phyloP scores from a whole-genome alignment of 1,140 invertebrate genomes.

The Zaprionus camerounensis region DNA sequence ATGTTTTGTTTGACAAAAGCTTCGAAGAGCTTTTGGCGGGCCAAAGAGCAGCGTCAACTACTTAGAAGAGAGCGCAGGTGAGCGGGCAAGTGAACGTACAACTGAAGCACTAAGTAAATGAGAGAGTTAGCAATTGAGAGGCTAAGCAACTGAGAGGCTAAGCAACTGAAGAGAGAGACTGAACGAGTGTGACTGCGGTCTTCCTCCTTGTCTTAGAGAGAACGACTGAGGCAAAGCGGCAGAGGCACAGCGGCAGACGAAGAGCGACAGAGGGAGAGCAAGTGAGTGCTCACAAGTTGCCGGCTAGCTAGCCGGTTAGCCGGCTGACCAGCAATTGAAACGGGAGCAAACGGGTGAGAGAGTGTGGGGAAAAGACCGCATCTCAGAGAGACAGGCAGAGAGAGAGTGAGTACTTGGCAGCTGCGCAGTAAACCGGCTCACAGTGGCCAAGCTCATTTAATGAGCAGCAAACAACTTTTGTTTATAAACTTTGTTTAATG shows the following conservation, averaged over 20 bases:
- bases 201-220: too few species aligned
- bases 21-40: conserved; percentile 22
- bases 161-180: too few species aligned
- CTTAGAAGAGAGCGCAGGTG: conserved; percentile 28
- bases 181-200: too few species aligned
- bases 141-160: too few species aligned
- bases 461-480: not conserved
- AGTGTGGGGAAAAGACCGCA: not conserved
- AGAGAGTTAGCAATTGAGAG: not conserved
- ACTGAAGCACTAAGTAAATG: not conserved
- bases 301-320: conserved; percentile 62
- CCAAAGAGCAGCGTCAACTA: conserved; percentile 13
- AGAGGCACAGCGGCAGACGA: too few species aligned
- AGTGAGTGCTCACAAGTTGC: conserved; percentile 28
- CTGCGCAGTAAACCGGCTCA: conserved; percentile 32
- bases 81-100: not conserved
- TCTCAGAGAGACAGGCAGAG: not conserved
- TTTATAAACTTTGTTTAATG: not conserved
- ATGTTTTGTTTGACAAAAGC: conserved; percentile 31
- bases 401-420: not conserved
- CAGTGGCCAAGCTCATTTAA: conserved; percentile 10
- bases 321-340: conserved; percentile 44
- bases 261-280: not conserved
- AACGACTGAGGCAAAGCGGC: too few species aligned
- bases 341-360: conserved; percentile 14